Evolutionary conservation across 2,888 invertebrate species (phyloP).

Genomic region (Plebejus melissa): DNA sequence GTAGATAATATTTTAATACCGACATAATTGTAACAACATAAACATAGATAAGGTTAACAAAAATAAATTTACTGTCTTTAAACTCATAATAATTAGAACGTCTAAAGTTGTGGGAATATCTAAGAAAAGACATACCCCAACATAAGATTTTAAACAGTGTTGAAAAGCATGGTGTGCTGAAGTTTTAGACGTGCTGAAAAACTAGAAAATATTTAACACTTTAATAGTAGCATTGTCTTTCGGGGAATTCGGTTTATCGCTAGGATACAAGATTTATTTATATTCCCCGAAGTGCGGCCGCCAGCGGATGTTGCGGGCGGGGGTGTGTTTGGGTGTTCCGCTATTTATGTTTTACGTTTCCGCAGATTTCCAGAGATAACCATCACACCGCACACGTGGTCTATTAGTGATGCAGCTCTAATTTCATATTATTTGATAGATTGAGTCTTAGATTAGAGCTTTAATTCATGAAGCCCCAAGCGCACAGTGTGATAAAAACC

Average conservation of each 20-base stretch:
- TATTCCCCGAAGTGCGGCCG: background rate
- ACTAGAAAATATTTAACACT: background rate
- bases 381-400: background rate
- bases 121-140: no score
- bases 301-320: background rate
- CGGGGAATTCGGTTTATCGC: background rate
- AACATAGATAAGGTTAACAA: background rate
- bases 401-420: background rate
- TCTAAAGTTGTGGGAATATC: no score
- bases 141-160: no score
- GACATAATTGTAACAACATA: background rate
- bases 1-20: background rate
- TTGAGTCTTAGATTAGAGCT: no score
- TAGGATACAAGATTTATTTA: conserved; percentile 2
- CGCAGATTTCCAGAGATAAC: background rate
- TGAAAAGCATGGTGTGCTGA: background rate
- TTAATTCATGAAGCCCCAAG: no score
- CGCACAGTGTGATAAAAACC: no score
- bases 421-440: no score
- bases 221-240: background rate
- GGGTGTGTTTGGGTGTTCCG: conserved; percentile 6
- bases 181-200: background rate
- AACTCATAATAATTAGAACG: no score
- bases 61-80: background rate
- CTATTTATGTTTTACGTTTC: conserved; percentile 15